phyloP scores from a whole-genome alignment of 2,113 vertebrate species.

The Terrapene triunguis region DNA sequence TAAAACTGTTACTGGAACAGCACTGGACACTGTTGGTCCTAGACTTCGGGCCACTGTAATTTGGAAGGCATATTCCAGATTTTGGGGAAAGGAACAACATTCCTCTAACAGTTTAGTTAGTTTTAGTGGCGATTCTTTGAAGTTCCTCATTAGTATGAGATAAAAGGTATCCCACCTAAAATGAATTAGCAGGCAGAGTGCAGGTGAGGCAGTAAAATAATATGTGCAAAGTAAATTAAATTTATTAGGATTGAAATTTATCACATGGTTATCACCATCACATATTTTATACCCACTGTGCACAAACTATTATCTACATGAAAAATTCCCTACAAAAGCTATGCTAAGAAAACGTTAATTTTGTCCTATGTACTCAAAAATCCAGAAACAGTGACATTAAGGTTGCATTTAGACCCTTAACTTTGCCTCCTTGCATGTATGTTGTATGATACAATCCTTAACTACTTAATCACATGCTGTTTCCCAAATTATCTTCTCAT shows the following conservation, averaged over 20 bases:
- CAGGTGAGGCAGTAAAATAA: slow-evolving; percentile 60
- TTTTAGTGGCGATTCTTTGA: slow-evolving; percentile 68
- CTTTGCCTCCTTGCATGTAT: too few relatives aligned
- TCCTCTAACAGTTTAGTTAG: slow-evolving; percentile 1
- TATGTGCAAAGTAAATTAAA: slow-evolving; percentile 46
- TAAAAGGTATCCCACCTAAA: slow-evolving; percentile 51
- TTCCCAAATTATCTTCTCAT: too few relatives aligned
- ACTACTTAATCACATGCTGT: too few relatives aligned
- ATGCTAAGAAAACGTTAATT: not conserved
- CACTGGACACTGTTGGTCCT: slow-evolving; percentile 10
- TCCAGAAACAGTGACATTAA: too few relatives aligned
- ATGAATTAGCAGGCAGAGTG: slow-evolving; percentile 49
- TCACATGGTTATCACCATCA: slow-evolving; percentile 9
- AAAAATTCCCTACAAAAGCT: not conserved
- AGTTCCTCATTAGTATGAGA: slow-evolving; percentile 61
- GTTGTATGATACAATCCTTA: too few relatives aligned
- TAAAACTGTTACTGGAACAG: slow-evolving; percentile 3
- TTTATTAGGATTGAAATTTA: not conserved
- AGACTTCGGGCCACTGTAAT: not conserved
- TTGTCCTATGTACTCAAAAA: too few relatives aligned
- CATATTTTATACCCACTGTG: not conserved
- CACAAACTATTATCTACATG: not conserved
- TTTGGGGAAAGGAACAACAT: slow-evolving; percentile 35
- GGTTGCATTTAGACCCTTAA: too few relatives aligned
- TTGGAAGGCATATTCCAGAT: slow-evolving; percentile 23